Base-by-base conservation (phyloP, 2,113 vertebrate genomes). In the Rynchops niger region DNA sequence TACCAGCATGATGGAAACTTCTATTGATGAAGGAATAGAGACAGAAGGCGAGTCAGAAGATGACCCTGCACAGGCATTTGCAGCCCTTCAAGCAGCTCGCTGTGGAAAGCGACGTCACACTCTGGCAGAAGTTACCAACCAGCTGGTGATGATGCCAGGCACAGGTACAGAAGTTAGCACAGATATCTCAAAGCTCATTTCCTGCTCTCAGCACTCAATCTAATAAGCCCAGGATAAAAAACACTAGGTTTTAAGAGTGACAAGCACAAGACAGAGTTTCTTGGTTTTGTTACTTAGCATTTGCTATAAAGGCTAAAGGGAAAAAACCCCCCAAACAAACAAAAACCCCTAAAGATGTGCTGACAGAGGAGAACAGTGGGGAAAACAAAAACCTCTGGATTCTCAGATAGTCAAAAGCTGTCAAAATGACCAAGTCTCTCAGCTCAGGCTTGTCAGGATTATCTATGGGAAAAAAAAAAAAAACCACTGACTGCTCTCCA, bases 1-100 rank as follows among this genome's bases (percentile, higher is more conserved):
- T 25, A 99, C 98, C 97, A 99, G 98, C 98, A 98, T 99, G 99
- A 99, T 99, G 99, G 99, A 99, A 94, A 99, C 98, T 2, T 99
- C 99, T 4, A 99, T 99, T 2, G 99, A 99, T 3, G 99, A 99
- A 93, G 99, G 99, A 4, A 98, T 99, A 4, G 99, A 99, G 98
- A 97, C 99, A 0, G 99, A 99, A 86, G 99, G 98, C 9, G 99
- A 99, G 76, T 83, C 98, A 0, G 99, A 99, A 77, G 99, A 99
- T 12, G 99, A 99, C 86, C 98, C 99, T 2, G 95, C 98, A 4
- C 98, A 98, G 56, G 96, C 99, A 21, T 99, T 99, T 8, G 98
- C 98, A 0, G 98, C 99, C 29, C 99, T 99, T 96, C 99, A 99
- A 82, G 99, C 98, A 2, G 97, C 98, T 9, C 99, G 99, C 36